Base-by-base conservation (phyloP, 2,797 vertebrate genomes). In the Acropternis orthonyx region DNA sequence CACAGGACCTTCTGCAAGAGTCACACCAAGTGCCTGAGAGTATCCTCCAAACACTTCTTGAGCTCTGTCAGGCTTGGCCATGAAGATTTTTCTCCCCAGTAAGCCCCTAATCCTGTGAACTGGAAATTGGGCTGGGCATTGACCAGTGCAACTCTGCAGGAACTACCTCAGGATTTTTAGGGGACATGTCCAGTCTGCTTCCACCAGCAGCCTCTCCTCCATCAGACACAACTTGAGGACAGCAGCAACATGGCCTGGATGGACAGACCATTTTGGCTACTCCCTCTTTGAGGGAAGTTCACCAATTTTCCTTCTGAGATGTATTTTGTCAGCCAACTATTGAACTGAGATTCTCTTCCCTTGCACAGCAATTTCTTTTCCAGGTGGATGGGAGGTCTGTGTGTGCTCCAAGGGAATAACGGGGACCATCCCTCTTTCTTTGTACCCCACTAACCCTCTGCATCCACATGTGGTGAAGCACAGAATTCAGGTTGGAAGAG, bases 181-280 rank as follows among this genome's bases (percentile, higher is more conserved):
- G 54, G 39, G 22, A 2, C 10, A 12, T 22, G 20, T 14, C 32
- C 67, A 52, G 7, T 22, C 43, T 61, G 24, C 8, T 34, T 27
- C n/a, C 3, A 10, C 14, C 41, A 36, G 5, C 28, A 26, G 1
- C n/a, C 8, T 59, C 65, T 43, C 28, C 68, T 80, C 37, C 34
- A 1, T 10, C 59, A 6, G 4, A 9, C 4, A 1, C 21, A 13
- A 41, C 14, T 5, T 52, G 16, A 24, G 39, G 51, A 17, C 24
- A 19, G 17, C 39, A 55, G 21, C 3, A 0, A 1, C 19, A 4
- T 1, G 4, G 55, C 13, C 43, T 21, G 61, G 21, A 34, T 0
- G 10, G 34, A 67, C 34, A 21, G 9, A 39, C 3, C 3, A 0
- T 3, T 68, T 37, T 23, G n/a, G 6, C 36, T 71, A 10, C 48